phyloP scores from a whole-genome alignment of 2,113 vertebrate species.

The Myodes glareolus region DNA sequence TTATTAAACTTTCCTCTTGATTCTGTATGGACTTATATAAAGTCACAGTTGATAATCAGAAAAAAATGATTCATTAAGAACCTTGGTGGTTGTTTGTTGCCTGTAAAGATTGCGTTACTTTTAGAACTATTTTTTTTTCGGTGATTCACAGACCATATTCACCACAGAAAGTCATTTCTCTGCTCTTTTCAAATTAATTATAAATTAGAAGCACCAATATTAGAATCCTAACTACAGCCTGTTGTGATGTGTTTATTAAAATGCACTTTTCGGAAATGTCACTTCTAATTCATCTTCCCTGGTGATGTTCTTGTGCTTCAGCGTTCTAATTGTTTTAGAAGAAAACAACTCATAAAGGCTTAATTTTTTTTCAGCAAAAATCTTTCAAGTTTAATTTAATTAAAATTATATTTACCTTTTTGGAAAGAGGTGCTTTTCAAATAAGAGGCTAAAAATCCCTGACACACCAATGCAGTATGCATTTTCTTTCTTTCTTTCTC shows the following conservation, averaged over 20 bases:
- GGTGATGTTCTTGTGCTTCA: neutral
- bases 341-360: neutral
- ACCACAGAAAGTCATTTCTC: constrained; percentile 19
- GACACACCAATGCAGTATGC: neutral
- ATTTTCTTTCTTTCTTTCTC: neutral
- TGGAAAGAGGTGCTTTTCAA: neutral
- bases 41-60: constrained; percentile 14
- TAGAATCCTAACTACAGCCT: neutral
- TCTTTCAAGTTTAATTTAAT: constrained; percentile 50
- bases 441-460: neutral
- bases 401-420: constrained; percentile 1
- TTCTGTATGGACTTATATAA: constrained; percentile 23
- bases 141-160: constrained; percentile 37
- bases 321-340: constrained; percentile 36
- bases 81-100: constrained; percentile 2
- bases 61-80: constrained; percentile 38
- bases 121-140: constrained; percentile 10
- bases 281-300: neutral
- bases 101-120: constrained; percentile 50
- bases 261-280: constrained; percentile 8
- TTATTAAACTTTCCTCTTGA: constrained; percentile 38
- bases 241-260: constrained; percentile 54
- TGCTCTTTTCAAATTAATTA: constrained; percentile 49
- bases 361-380: neutral
- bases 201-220: constrained; percentile 36